These are phyloP conservation scores for Drosophila arizonae DNA, from an alignment of 1,140 invertebrate genomes.

Conservation along the genomic window DNA sequence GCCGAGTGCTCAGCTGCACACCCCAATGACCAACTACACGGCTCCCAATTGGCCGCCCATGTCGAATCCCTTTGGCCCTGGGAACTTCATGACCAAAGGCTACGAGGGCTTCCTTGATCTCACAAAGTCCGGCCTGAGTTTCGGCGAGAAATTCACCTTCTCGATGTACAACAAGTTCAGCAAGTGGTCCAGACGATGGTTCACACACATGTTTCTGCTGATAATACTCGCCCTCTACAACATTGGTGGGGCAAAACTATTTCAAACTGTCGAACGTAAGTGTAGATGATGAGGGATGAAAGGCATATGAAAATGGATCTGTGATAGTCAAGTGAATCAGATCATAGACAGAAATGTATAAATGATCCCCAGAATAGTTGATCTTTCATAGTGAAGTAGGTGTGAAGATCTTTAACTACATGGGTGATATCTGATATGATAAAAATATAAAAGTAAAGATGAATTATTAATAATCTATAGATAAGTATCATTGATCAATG, in stretches of 20 bases:
- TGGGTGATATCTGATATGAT: no score
- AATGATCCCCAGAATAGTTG: no score
- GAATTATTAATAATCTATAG: no score
- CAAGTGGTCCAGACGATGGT: constrained; percentile 91
- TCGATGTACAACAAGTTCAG: constrained; percentile 91
- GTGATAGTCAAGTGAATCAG: no score
- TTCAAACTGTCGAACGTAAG: constrained; percentile 89
- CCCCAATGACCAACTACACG: constrained; percentile 60
- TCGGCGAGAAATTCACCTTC: constrained; percentile 91
- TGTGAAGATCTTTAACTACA: no score
- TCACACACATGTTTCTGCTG: constrained; percentile 93
- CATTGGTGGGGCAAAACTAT: constrained; percentile 89
- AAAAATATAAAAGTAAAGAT: no score
- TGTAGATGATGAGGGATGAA: neutral
- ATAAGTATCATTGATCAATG: no score
- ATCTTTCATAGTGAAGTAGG: no score
- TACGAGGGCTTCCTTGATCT: constrained; percentile 90
- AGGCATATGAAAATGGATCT: no score
- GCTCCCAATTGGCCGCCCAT: constrained; percentile 83
- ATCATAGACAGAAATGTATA: no score
- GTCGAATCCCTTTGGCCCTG: constrained; percentile 86
- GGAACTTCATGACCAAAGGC: constrained; percentile 89
- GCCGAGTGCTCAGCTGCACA: constrained; percentile 66
- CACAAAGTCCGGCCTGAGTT: constrained; percentile 90
- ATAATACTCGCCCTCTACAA: constrained; percentile 90